Evolutionary conservation across 1,140 invertebrate genomes (phyloP).

Genomic region (Procambarus clarkii): DNA sequence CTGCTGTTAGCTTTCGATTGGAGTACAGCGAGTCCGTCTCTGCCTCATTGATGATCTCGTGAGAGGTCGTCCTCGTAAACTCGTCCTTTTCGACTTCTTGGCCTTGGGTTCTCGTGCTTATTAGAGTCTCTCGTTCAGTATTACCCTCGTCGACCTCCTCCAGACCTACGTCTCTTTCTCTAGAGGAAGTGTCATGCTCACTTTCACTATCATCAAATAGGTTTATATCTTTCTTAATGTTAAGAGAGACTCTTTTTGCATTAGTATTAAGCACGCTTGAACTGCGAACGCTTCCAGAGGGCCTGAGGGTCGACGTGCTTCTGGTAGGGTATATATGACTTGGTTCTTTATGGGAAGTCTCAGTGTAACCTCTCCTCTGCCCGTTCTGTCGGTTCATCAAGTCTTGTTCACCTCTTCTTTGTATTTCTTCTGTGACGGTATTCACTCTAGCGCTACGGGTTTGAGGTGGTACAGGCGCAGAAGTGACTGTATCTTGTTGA

Average conservation of each 20-base stretch:
- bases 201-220: neutral
- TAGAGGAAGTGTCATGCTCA: neutral
- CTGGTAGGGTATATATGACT: neutral
- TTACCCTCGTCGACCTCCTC: neutral
- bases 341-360: neutral
- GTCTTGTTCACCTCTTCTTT: neutral
- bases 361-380: neutral
- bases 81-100: neutral
- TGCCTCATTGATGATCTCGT: neutral
- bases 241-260: neutral
- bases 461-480: too few species aligned
- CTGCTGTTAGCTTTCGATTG: slow-evolving; percentile 5
- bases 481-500: neutral
- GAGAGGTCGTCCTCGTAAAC: neutral
- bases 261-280: neutral
- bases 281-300: neutral
- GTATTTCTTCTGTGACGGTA: neutral
- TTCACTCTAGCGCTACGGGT: neutral
- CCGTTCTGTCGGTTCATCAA: neutral
- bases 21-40: neutral
- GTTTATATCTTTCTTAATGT: neutral
- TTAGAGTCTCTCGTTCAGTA: neutral
- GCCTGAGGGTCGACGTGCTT: neutral
- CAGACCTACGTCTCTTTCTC: neutral
- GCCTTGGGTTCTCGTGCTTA: neutral